These are phyloP conservation scores for Cyrtodaria siliqua DNA, from an alignment of 2,888 invertebrate species.

Conservation along the genomic window DNA sequence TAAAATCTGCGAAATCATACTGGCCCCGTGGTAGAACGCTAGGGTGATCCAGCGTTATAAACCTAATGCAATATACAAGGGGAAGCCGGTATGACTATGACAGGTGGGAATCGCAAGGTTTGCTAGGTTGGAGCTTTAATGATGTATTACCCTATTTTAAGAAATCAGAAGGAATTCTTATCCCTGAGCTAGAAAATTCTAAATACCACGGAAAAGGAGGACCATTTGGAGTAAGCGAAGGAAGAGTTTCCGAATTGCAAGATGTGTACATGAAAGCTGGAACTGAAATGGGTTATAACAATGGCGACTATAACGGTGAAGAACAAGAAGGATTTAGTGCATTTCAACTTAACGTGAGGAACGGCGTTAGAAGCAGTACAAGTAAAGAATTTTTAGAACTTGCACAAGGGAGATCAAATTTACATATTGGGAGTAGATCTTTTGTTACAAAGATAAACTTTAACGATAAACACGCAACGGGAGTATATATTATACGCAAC, in stretches of 20 bases:
- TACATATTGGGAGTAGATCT: slow-evolving; percentile 69
- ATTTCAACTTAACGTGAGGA: slow-evolving; percentile 70
- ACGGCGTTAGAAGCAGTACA: slow-evolving; percentile 79
- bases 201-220: slow-evolving; percentile 75
- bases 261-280: slow-evolving; percentile 87
- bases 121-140: slow-evolving; percentile 10
- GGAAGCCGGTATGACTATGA: slow-evolving; percentile 8
- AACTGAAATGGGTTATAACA: slow-evolving; percentile 88
- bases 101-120: slow-evolving; percentile 8
- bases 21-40: slow-evolving; percentile 18
- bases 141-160: slow-evolving; percentile 23
- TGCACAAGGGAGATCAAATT: slow-evolving; percentile 64
- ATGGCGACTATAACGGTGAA: slow-evolving; percentile 86
- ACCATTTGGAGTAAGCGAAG: slow-evolving; percentile 71
- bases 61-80: slow-evolving; percentile 5
- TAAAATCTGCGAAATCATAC: slow-evolving; percentile 3
- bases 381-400: slow-evolving; percentile 78
- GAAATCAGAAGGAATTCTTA: slow-evolving; percentile 18
- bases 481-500: slow-evolving; percentile 68
- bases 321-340: slow-evolving; percentile 76
- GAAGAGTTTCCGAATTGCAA: slow-evolving; percentile 60
- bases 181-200: slow-evolving; percentile 15
- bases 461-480: slow-evolving; percentile 68
- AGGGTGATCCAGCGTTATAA: slow-evolving; percentile 14
- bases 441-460: slow-evolving; percentile 68